Evolutionary conservation across 2,113 vertebrate genomes (phyloP).

Genomic region (Pseudorhombus dupliciocellatus): DNA sequence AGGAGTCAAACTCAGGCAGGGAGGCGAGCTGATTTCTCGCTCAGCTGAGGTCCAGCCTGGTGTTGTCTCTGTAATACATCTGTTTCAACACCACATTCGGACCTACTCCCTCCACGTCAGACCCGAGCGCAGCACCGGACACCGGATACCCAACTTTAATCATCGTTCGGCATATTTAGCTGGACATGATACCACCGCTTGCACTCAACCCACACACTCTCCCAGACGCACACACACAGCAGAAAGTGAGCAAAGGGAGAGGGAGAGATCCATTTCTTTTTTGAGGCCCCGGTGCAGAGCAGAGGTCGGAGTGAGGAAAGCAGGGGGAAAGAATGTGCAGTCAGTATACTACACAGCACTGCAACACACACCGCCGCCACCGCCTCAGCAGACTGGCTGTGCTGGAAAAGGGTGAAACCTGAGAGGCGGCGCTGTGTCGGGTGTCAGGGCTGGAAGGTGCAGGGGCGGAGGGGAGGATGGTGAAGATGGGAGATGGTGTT

Average conservation of each 20-base stretch:
- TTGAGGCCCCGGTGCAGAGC: slow-evolving; percentile 75
- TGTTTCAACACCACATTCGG: slow-evolving; percentile 75
- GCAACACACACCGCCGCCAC: slow-evolving; percentile 53
- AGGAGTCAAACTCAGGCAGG: slow-evolving; percentile 32
- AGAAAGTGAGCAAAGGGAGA: slow-evolving; percentile 70
- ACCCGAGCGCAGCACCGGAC: slow-evolving; percentile 63
- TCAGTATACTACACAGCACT: slow-evolving; percentile 69
- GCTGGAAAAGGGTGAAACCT: slow-evolving; percentile 79
- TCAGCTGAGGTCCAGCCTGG: slow-evolving; percentile 58
- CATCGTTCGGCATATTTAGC: slow-evolving; percentile 81
- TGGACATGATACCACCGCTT: slow-evolving; percentile 73
- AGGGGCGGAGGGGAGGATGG: slow-evolving; percentile 64
- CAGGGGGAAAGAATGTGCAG: slow-evolving; percentile 77
- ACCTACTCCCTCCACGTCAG: slow-evolving; percentile 73
- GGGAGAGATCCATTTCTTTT: slow-evolving; percentile 71
- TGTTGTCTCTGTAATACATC: slow-evolving; percentile 78
- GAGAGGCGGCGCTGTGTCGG: slow-evolving; percentile 73
- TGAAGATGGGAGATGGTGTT: slow-evolving; percentile 66
- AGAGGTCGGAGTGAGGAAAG: slow-evolving; percentile 79
- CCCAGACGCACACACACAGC: slow-evolving; percentile 60
- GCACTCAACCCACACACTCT: slow-evolving; percentile 69
- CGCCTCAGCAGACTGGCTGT: slow-evolving; percentile 75
- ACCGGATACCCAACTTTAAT: slow-evolving; percentile 79
- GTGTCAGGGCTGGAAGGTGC: slow-evolving; percentile 79
- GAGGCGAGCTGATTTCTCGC: slow-evolving; percentile 49